phyloP scores from a whole-genome alignment of 2,797 vertebrate genomes.

The Lophius americanus region DNA sequence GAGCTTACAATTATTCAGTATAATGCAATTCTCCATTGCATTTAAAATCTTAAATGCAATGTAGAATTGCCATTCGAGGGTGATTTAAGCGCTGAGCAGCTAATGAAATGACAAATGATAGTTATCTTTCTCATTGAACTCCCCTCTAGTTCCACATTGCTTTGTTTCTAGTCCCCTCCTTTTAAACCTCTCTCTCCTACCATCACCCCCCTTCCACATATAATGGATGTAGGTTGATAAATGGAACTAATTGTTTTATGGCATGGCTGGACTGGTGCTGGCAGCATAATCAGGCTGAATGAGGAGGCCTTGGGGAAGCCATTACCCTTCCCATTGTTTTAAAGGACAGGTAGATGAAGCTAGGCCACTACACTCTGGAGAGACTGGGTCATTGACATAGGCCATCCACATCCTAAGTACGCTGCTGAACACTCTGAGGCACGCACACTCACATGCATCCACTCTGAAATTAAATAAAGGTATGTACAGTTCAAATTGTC shows the following conservation, averaged over 20 bases:
- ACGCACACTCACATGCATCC: conserved; percentile 28
- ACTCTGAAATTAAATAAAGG: conserved; percentile 47
- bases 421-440: conserved; percentile 38
- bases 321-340: conserved; percentile 87
- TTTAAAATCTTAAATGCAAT: no score
- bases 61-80: neutral
- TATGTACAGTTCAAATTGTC: conserved; percentile 13
- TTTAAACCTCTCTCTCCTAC: conserved; percentile 32
- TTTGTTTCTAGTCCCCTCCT: neutral
- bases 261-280: conserved; percentile 79
- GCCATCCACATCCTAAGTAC: conserved; percentile 52
- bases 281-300: conserved; percentile 84
- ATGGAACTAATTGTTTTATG: conserved; percentile 87
- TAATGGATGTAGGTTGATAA: conserved; percentile 82
- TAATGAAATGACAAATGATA: conserved; percentile 31
- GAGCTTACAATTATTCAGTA: conserved; percentile 2
- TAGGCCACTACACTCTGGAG: conserved; percentile 68
- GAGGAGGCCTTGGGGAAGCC: conserved; percentile 83
- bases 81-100: conserved; percentile 25
- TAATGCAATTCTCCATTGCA: conserved; percentile 6
- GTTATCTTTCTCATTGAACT: conserved; percentile 23
- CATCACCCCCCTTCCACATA: conserved; percentile 52
- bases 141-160: conserved; percentile 15
- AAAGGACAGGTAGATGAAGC: conserved; percentile 81
- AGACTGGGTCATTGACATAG: conserved; percentile 64